These are phyloP conservation scores for Bufotes viridis DNA, from an alignment of 2,797 vertebrate species.

Conservation along the genomic window DNA sequence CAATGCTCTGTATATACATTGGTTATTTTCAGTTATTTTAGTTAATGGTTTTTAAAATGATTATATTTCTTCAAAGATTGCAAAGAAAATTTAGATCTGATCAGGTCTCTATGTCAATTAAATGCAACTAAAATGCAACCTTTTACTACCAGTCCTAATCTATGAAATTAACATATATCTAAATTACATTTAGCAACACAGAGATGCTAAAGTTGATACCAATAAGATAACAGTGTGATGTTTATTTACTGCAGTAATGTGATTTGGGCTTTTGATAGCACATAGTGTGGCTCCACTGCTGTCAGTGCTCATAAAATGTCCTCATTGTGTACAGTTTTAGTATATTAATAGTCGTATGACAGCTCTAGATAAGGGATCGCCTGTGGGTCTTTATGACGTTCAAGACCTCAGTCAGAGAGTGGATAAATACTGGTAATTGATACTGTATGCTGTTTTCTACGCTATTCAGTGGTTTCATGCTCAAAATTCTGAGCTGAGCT, in stretches of 20 bases:
- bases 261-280: not conserved
- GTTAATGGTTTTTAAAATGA: not conserved
- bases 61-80: no score
- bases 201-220: no score
- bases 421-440: slow-evolving; percentile 24
- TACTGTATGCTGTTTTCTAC: slow-evolving; percentile 1
- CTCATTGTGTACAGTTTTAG: slow-evolving; percentile 11
- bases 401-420: slow-evolving; percentile 10
- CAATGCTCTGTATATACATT: not conserved
- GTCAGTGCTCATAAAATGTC: not conserved
- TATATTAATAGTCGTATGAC: slow-evolving; percentile 20
- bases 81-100: slow-evolving; percentile 5
- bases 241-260: not conserved
- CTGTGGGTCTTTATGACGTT: slow-evolving; percentile 7
- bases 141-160: not conserved
- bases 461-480: not conserved
- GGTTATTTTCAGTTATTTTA: not conserved
- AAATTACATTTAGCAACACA: not conserved
- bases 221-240: not conserved
- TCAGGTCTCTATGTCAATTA: not conserved
- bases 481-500: not conserved
- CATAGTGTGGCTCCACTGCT: not conserved
- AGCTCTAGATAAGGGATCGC: slow-evolving; percentile 12
- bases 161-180: not conserved
- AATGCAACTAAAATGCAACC: not conserved